These are phyloP conservation scores for roundworm (Caenorhabditis elegans) DNA, from an alignment of 1,140 invertebrate genomes.

Conservation along the genomic window WBcel235 BX284604.4:9956001-9956500, in stretches of 20 bases:
- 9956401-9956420: conserved; percentile 8
- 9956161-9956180: not conserved
- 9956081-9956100: not conserved
- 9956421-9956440: not conserved
- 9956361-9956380: not conserved
- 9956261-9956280: not conserved
- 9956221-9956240: conserved; percentile 21
- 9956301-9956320: too few relatives aligned
- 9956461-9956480: not conserved
- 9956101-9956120: not conserved
- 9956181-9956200: not conserved
- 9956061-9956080: not conserved
- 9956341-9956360: not conserved
- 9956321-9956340: too few relatives aligned
- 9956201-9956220: conserved; percentile 9
- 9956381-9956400: conserved; percentile 16
- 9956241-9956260: not conserved
- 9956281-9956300: not conserved
- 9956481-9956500: not conserved
- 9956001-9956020: not conserved
- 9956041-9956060: not conserved
- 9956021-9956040: not conserved
- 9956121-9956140: not conserved
- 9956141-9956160: not conserved
- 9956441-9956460: not conserved